Base-by-base conservation (phyloP, 2,797 vertebrate species). In the Diplodus puntazzo region DNA sequence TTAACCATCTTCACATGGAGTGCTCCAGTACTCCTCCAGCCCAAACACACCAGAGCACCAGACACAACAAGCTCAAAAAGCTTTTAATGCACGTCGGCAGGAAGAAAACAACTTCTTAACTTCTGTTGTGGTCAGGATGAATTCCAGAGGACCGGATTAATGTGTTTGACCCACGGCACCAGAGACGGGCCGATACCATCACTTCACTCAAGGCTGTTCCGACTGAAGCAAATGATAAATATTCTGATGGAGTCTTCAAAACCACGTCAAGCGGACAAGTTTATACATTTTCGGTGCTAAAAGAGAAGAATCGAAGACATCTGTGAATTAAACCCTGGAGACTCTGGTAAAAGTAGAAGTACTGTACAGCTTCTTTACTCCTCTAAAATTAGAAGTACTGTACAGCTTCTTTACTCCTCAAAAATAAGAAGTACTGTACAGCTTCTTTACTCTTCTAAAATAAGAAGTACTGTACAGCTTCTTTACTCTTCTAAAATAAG, bases 11-110 rank as follows among this genome's bases (percentile, higher is more conserved):
- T 43, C 49, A 45, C 39, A 9, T 0, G 43, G 23, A 63, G 39
- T 66, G 43, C 78, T 60, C 5, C 16, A 60, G 46, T 66, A 2
- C 62, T 54, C 10, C 59, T 42, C 27, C 30, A 3, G 34, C 55
- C 14, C 42, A 11, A 45, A 77, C 54, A 43, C 13, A 53, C 70
- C 30, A 2, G 45, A 49, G 34, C 10, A 57, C 34, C 43, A 12
- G 11, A 55, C 66, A 42, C 61, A 2, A 25, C 62, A 1, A 73
- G 49, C 39, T 64, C 13, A 30, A 53, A 30, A 69, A 53, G 81
- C 70, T 83, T 86, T 80, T 77, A 81, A 69, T 60, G 81, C 65
- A 25, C 23, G 9, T 48, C 21, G 6, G 48, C 53, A 65, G 60
- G 65, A 73, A 52, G 75, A 49, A 75, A 77, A 82, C 73, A 52